phyloP scores from a whole-genome alignment of 2,888 invertebrate genomes.

The Aquatica leii region DNA sequence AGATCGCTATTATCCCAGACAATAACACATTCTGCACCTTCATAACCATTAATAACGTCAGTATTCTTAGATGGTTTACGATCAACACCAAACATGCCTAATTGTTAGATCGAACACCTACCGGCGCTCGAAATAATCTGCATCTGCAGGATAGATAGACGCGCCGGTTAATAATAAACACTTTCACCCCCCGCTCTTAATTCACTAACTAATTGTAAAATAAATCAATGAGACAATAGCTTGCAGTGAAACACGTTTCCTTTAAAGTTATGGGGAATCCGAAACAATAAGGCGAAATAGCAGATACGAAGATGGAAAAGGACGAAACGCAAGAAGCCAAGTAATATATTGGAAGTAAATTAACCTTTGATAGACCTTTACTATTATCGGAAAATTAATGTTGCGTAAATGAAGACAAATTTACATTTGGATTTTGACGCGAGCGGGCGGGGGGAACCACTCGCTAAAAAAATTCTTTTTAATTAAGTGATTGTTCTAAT shows the following conservation, averaged over 20 bases:
- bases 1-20: slow-evolving; percentile 42
- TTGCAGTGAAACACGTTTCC: slow-evolving; percentile 36
- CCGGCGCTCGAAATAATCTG: too few species aligned
- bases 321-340: slow-evolving; percentile 28
- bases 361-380: slow-evolving; percentile 46
- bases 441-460: too few species aligned
- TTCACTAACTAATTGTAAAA: slow-evolving; percentile 39
- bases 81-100: slow-evolving; percentile 28
- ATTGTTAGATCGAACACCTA: slow-evolving; percentile 21
- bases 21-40: slow-evolving; percentile 46
- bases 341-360: slow-evolving; percentile 47
- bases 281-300: slow-evolving; percentile 27
- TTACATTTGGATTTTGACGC: not conserved
- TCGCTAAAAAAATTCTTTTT: too few species aligned
- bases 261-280: slow-evolving; percentile 30
- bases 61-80: slow-evolving; percentile 40
- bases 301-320: slow-evolving; percentile 26
- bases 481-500: not conserved
- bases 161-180: slow-evolving; percentile 20
- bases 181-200: slow-evolving; percentile 29
- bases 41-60: slow-evolving; percentile 37
- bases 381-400: slow-evolving; percentile 42
- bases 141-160: not conserved
- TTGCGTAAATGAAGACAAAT: slow-evolving; percentile 38
- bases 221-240: slow-evolving; percentile 40